Evolutionary conservation across 2,888 invertebrate species (phyloP), one percentile per base, ranked within the genome.

Genomic region (Himalopsyche kuldschensis): DNA sequence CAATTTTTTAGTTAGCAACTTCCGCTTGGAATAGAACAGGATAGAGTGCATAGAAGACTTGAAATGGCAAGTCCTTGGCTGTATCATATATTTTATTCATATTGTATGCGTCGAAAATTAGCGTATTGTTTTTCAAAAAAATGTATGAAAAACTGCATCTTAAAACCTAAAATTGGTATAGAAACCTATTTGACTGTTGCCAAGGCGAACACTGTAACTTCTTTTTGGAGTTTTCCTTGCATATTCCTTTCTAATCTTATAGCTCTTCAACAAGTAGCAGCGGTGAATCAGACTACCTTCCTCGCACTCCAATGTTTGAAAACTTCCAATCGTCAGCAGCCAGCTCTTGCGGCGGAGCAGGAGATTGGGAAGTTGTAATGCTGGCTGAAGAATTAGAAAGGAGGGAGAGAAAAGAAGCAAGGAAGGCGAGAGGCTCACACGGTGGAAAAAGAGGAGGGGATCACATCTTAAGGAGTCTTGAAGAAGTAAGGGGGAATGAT

Each of bases 301-400:
- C 92, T 4, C 89, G 90, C 0, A 91, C 92, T 24, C 92, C 92
- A 0, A 90, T 91, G 86, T 91, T 92, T 75, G 92, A 92, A 85
- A 91, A 92, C 86, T 92, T 92, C 82, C 82, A 83, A 27, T 75
- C 76, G 3, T 63, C 82, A 20, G 27, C 35, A 46, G 75, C 30
- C 30, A 75, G 82, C 30, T 76, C 55, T 4, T 89, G 87, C 83
- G 78, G 90, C 0, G 89, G 90, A 82, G 92, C 92, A 85, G 93
- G 94, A 85, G 94, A 95, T 88, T 96, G 96, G 96, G 96, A 96
- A 89, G 94, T 96, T 0, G 93, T 94, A 89, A 95, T 96, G 95
- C 89, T 96, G 48, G 96, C 95, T 0, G 93, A 95, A 86, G 95
- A 96, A 88, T 90, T 96, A 86, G 94, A 94, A 86, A 92, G 93